Evolutionary conservation across 2,888 invertebrate genomes (phyloP).

Genomic region (Spodoptera picta): DNA sequence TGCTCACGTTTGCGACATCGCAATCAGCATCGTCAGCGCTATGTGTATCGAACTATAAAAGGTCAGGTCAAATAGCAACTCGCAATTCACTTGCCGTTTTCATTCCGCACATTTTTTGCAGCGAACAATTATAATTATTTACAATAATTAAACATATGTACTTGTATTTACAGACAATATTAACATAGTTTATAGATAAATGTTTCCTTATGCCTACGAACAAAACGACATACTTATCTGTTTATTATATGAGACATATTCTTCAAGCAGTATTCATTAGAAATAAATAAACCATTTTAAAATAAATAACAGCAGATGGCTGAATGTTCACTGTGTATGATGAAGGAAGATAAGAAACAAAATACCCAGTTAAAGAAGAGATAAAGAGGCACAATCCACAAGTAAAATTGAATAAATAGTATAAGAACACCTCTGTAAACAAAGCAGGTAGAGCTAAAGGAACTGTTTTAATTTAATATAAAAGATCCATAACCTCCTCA

Average conservation of each 20-base stretch:
- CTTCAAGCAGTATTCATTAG: slow-evolving; percentile 35
- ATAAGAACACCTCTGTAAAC: slow-evolving; percentile 72
- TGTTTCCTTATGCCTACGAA: slow-evolving; percentile 22
- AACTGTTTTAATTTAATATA: slow-evolving; percentile 65
- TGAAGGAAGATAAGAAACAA: slow-evolving; percentile 53
- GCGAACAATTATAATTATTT: slow-evolving; percentile 45
- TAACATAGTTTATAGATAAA: slow-evolving; percentile 20
- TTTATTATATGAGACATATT: slow-evolving; percentile 11
- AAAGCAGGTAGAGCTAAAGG: slow-evolving; percentile 68
- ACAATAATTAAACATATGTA: slow-evolving; percentile 53
- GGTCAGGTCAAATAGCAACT: slow-evolving; percentile 65
- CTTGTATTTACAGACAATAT: slow-evolving; percentile 14
- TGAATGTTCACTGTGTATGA: slow-evolving; percentile 16
- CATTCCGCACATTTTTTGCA: slow-evolving; percentile 57
- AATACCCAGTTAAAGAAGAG: slow-evolving; percentile 59
- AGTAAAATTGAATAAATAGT: slow-evolving; percentile 63
- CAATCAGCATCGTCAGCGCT: slow-evolving; percentile 66
- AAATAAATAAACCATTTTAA: slow-evolving; percentile 16
- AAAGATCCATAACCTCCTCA: slow-evolving; percentile 57
- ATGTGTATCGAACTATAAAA: slow-evolving; percentile 71
- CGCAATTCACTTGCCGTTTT: slow-evolving; percentile 58
- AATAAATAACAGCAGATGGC: slow-evolving; percentile 17
- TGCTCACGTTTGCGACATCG: slow-evolving; percentile 78
- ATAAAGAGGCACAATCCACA: slow-evolving; percentile 57
- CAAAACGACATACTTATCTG: slow-evolving; percentile 12